These are phyloP conservation scores for Notodonta ziczac DNA, from an alignment of 2,888 invertebrate genomes.

Conservation along the genomic window DNA sequence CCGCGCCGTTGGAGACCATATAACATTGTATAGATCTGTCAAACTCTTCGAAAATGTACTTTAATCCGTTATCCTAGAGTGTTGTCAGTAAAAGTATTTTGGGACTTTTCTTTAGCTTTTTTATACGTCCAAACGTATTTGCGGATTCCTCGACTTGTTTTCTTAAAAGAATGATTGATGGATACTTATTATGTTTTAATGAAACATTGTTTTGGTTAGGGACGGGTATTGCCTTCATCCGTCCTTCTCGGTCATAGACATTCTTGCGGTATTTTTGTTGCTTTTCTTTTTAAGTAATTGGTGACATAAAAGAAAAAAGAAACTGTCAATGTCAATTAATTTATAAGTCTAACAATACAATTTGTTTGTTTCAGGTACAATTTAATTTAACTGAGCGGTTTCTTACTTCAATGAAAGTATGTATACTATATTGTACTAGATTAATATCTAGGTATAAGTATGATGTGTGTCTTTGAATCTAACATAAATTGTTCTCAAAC, in stretches of 20 bases:
- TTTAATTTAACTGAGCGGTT: no score
- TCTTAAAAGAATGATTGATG: conserved; percentile 6
- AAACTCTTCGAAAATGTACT: neutral
- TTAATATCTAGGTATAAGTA: no score
- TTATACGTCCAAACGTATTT: neutral
- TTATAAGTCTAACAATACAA: neutral
- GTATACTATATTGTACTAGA: no score
- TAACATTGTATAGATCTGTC: neutral
- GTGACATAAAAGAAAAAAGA: neutral
- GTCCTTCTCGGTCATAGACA: neutral
- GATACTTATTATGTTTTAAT: conserved; percentile 5
- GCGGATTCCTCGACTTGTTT: neutral
- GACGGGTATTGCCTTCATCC: neutral
- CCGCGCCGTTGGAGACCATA: conserved; percentile 3
- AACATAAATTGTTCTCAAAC: no score
- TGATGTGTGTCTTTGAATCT: no score
- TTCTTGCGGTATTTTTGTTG: neutral
- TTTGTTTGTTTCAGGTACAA: conserved; percentile 1
- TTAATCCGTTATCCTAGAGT: neutral
- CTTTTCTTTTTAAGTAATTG: neutral
- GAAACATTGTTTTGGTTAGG: conserved; percentile 3
- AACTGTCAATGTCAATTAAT: neutral
- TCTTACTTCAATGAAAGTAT: no score
- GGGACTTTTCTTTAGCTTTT: neutral
- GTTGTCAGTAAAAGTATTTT: neutral